A percentile compares a stretch with the other conserved stretches of the same genome.
These are phyloP conservation scores for Volucella inflata DNA, from an alignment of 2,888 invertebrate species.

Conservation along the genomic window DNA sequence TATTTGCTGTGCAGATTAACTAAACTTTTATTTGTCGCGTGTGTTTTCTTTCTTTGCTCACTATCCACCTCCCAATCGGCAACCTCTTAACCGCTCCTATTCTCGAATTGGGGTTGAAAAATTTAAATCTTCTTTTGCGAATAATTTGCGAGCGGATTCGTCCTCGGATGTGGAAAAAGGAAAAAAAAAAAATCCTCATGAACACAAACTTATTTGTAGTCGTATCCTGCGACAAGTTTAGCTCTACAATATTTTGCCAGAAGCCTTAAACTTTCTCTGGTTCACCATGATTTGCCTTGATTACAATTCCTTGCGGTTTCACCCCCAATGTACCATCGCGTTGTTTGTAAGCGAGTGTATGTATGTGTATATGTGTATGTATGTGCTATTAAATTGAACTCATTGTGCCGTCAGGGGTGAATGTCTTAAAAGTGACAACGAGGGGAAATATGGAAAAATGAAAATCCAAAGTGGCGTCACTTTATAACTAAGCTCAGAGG, in stretches of 20 bases:
- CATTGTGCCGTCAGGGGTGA: conserved; percentile 49
- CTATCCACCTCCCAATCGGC: background rate
- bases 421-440: conserved; percentile 8
- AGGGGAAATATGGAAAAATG: background rate
- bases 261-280: conserved; percentile 60
- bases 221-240: background rate
- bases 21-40: background rate
- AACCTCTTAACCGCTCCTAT: background rate
- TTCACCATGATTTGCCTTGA: conserved; percentile 59
- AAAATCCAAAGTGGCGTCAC: background rate
- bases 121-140: conserved; percentile 42
- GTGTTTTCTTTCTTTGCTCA: no score
- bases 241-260: conserved; percentile 34
- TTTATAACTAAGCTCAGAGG: conserved; percentile 1
- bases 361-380: conserved; percentile 20
- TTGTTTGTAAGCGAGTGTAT: background rate
- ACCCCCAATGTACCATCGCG: background rate
- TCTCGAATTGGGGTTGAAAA: conserved; percentile 25
- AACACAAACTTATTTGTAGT: background rate
- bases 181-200: background rate
- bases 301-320: conserved; percentile 59
- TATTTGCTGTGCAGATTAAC: conserved; percentile 2
- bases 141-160: conserved; percentile 37
- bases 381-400: conserved; percentile 51
- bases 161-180: background rate